Conservation (phyloP, 2,888 invertebrate genomes). For the Scaptomyza parva region DNA sequence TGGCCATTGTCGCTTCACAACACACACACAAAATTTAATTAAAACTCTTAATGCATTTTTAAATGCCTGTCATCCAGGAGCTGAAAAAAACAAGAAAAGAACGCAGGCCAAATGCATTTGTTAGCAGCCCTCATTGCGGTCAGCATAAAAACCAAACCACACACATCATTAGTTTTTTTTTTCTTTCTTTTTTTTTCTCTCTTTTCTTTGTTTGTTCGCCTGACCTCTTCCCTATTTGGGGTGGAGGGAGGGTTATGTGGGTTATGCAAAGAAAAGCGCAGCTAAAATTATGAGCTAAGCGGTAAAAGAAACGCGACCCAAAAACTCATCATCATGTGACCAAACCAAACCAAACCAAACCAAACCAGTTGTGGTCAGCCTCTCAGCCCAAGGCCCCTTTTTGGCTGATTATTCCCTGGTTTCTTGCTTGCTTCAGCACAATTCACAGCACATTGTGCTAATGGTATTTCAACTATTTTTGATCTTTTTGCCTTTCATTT, state of each 20-base stretch:
- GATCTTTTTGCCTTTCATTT: constrained; percentile 33
- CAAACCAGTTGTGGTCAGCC: constrained; percentile 65
- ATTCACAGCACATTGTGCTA: constrained; percentile 48
- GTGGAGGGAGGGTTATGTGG: too few species aligned
- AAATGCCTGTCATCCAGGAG: constrained; percentile 42
- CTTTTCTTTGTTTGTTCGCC: too few species aligned
- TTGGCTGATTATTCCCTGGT: constrained; percentile 33
- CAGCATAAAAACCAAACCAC: constrained; percentile 25
- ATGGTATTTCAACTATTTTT: constrained; percentile 67
- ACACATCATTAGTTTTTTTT: constrained; percentile 37
- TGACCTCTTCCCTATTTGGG: too few species aligned
- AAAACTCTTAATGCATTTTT: constrained; percentile 73
- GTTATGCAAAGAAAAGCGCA: constrained; percentile 33
- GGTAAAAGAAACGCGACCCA: constrained; percentile 31
- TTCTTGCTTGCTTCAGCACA: constrained; percentile 18
- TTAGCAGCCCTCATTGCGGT: constrained; percentile 5
- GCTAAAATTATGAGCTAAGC: constrained; percentile 48
- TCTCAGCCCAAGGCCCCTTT: constrained; percentile 12
- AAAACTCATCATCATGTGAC: constrained; percentile 60
- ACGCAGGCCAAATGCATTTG: constrained; percentile 42
- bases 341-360: too few species aligned
- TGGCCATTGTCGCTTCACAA: constrained; percentile 7
- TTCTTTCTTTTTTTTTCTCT: constrained; percentile 15
- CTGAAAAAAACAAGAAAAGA: too few species aligned
- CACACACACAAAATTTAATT: constrained; percentile 65